phyloP scores from a whole-genome alignment of 1,140 invertebrate species.

The Caenorhabditis briggsae region DNA sequence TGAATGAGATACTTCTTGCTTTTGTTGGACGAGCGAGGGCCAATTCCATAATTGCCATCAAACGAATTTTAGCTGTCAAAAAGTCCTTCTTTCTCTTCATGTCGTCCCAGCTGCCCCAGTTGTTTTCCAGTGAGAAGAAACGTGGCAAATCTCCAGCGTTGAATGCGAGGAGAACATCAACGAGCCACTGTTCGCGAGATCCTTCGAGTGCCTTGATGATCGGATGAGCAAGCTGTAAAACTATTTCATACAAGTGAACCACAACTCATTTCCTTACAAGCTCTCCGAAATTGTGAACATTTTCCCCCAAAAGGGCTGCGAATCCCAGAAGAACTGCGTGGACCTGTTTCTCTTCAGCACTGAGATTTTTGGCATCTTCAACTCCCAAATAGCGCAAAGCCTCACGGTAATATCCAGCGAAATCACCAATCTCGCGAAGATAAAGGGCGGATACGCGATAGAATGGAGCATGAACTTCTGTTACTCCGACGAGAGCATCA shows the following conservation, averaged over 20 bases:
- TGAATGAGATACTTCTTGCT: slow-evolving; percentile 87
- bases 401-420: slow-evolving; percentile 93
- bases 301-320: slow-evolving; percentile 92
- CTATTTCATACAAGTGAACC: not conserved
- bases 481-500: slow-evolving; percentile 90
- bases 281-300: slow-evolving; percentile 97
- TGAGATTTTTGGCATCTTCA: slow-evolving; percentile 84
- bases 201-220: slow-evolving; percentile 88
- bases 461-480: slow-evolving; percentile 92
- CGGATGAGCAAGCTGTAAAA: slow-evolving; percentile 87
- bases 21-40: slow-evolving; percentile 83
- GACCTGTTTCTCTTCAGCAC: slow-evolving; percentile 78
- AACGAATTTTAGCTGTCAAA: slow-evolving; percentile 88
- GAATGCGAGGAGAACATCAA: slow-evolving; percentile 90
- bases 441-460: slow-evolving; percentile 89
- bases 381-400: slow-evolving; percentile 95
- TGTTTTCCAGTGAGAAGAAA: slow-evolving; percentile 86
- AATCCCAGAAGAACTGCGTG: slow-evolving; percentile 92
- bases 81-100: slow-evolving; percentile 87
- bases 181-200: slow-evolving; percentile 89
- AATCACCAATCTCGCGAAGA: slow-evolving; percentile 87
- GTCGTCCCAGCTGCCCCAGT: slow-evolving; percentile 87
- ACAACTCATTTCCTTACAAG: slow-evolving; percentile 80
- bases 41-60: slow-evolving; percentile 97
- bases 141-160: slow-evolving; percentile 90